Base-by-base conservation (phyloP, 1,140 invertebrate genomes). In the Drosophila mojavensis region DNA sequence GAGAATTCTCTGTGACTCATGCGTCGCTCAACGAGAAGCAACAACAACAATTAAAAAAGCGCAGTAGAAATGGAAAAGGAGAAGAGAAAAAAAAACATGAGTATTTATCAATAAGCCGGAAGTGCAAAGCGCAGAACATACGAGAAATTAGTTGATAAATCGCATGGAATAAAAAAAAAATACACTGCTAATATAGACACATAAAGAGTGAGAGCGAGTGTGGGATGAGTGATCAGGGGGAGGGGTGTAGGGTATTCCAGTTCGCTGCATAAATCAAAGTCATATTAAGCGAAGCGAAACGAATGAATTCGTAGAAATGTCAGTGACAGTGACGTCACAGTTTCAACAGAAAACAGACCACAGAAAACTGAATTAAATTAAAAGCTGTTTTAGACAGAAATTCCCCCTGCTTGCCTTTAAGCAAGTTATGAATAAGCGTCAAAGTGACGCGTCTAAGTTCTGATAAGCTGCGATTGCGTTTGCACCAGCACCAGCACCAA, bases 401-500 rank as follows among this genome's bases (percentile, higher is more conserved):
- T 58, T 58, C 33, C 55, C 55, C 36, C 4, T 24, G 20, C 28
- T 3, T 43, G 20, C 63, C 33, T 15, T 55, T 73, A 47, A 41
- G 11, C 60, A 51, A 67, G 17, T 58, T 65, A 66, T 82, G 75
- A 81, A 81, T 81, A 78, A 75, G 62, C 59, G 75, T 54, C 24
- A 60, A 69, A 51, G 68, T 73, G 65, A 74, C 66, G 65, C 66
- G 58, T 58, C 53, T 74, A 62, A 63, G 45, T 62, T 69, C 53
- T 74, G 71, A 74, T 74, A 74, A 74, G 58, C 71, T 51, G 53
- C 65, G 55, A 36, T 63, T 70, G 67, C 67, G 47, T 51, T 51
- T 56, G 55, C 36, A 58, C 1, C 11, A 60, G 24, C 30, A 41
- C 24, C 26, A 17, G 20, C 20, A 24, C 20, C 20, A 24, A 2